A percentile compares a stretch with the other conserved stretches of the same genome.
Conservation (phyloP, 2,888 invertebrate genomes). For the Platycnemis pennipes region DNA sequence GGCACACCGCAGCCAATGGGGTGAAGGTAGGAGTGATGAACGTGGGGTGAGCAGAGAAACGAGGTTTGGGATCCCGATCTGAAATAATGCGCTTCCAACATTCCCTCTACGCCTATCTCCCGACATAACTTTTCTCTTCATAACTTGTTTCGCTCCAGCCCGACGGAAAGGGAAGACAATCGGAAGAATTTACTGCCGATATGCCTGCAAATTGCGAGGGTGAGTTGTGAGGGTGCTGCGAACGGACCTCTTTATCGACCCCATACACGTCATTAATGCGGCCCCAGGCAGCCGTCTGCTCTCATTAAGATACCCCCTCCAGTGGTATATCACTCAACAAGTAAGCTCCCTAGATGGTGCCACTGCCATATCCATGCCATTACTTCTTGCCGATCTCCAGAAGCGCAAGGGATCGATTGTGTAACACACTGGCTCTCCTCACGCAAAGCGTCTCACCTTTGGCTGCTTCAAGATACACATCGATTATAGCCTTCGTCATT, state of each 20-base stretch:
- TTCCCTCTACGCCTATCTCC: not conserved
- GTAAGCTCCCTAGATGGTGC: not conserved
- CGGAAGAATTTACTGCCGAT: not conserved
- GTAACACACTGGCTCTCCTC: not conserved
- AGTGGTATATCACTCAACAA: conserved; percentile 18
- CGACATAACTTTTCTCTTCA: not conserved
- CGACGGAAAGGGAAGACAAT: conserved; percentile 41
- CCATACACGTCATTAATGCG: not conserved
- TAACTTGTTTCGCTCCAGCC: not conserved
- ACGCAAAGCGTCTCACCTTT: not conserved
- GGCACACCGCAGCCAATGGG: not conserved
- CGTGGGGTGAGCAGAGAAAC: not conserved
- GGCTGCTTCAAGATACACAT: not conserved
- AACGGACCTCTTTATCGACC: not conserved
- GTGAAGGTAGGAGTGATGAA: not conserved
- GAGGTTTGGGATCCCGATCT: not conserved
- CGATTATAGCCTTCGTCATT: not conserved
- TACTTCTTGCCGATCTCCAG: not conserved
- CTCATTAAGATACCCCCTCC: not conserved
- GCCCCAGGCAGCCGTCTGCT: not conserved
- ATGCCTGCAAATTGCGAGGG: not conserved
- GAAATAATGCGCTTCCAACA: not conserved
- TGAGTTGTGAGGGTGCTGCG: not conserved
- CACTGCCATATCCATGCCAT: not conserved
- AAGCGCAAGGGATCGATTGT: not conserved